Conservation (phyloP, 1,140 invertebrate species). For the Helicorthomorpha holstii region DNA sequence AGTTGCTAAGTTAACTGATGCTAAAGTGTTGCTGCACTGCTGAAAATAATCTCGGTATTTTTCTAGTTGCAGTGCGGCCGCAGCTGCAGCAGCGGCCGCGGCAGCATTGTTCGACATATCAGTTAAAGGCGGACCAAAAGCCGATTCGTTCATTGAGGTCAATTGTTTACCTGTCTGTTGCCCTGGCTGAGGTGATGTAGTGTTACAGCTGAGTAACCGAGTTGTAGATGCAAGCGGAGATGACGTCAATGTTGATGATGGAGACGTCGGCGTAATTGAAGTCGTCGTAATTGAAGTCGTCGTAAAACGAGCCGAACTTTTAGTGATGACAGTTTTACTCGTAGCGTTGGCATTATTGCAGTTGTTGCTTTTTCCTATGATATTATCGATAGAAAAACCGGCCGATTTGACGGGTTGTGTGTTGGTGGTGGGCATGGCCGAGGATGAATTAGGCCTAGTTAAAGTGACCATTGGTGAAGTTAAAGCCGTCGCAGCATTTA, state of each 20-base stretch:
- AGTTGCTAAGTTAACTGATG: background rate
- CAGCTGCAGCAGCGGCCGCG: no score
- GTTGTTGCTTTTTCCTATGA: conserved; percentile 1
- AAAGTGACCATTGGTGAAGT: background rate
- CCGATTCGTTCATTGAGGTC: background rate
- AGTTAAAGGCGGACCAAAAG: background rate
- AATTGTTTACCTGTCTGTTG: background rate
- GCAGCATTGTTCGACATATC: no score
- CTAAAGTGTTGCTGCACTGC: conserved; percentile 3
- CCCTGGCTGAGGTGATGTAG: background rate
- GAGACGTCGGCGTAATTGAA: no score
- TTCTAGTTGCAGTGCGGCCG: background rate
- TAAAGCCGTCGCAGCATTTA: background rate
- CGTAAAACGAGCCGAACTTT: no score
- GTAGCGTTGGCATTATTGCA: background rate
- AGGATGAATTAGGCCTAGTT: background rate
- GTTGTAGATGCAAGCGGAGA: no score
- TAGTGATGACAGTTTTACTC: no score
- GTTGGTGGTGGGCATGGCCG: background rate
- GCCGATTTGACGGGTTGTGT: background rate
- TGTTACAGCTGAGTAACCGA: background rate
- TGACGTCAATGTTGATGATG: background rate
- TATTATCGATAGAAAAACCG: conserved; percentile 3
- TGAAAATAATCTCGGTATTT: conserved; percentile 5
- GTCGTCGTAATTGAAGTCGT: no score